These are phyloP conservation scores for Poecilia gillii DNA, from an alignment of 2,797 vertebrate species.

Conservation along the genomic window DNA sequence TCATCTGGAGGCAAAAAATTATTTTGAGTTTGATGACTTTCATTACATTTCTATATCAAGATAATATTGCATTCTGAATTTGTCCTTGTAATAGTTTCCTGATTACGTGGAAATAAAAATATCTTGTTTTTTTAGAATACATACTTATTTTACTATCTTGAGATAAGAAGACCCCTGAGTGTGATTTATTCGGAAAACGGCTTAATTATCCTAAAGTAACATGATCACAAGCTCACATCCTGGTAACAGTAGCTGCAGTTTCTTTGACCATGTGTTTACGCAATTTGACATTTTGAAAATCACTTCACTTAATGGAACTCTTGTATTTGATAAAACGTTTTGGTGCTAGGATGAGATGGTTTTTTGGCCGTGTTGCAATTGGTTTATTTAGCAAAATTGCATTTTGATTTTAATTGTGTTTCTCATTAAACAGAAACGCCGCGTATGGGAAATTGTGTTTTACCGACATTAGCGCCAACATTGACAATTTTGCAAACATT, in stretches of 20 bases:
- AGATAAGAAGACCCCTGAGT: background rate
- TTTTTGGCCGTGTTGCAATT: too few species aligned
- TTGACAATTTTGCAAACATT: too few species aligned
- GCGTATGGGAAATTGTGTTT: too few species aligned
- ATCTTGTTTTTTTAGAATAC: background rate
- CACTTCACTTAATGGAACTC: too few species aligned
- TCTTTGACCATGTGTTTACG: too few species aligned
- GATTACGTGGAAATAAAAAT: background rate
- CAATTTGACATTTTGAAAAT: too few species aligned
- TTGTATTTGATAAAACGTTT: too few species aligned
- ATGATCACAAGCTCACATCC: background rate
- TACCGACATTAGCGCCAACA: too few species aligned
- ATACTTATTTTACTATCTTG: background rate
- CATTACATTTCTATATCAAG: background rate
- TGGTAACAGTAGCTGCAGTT: background rate
- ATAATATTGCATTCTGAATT: background rate
- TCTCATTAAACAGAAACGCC: too few species aligned
- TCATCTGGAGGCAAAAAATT: background rate
- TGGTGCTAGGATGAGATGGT: too few species aligned
- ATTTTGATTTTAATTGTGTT: too few species aligned
- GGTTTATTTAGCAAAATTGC: too few species aligned
- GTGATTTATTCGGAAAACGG: background rate
- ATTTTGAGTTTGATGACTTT: background rate
- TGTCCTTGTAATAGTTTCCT: background rate
- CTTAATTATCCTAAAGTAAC: background rate